A percentile compares a stretch with the other conserved stretches of the same genome.
Evolutionary conservation across 2,888 invertebrate genomes (phyloP).

Genomic region (Kuschelorhynchus macadamiae): DNA sequence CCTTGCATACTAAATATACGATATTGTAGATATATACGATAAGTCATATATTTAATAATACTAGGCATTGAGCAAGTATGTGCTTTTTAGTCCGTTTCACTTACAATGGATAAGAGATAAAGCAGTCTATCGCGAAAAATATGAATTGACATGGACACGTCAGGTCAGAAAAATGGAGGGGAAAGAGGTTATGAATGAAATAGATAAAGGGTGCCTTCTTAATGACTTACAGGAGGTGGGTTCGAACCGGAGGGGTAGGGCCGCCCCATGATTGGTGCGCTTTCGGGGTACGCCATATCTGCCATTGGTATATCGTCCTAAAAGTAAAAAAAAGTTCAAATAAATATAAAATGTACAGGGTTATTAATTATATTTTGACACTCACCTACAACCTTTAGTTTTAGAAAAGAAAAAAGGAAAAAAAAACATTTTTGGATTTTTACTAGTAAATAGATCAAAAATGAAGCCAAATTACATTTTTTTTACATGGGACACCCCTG

Average conservation of each 20-base stretch:
- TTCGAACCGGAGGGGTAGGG: constrained; percentile 68
- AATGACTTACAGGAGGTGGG: constrained; percentile 70
- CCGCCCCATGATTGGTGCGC: constrained; percentile 66
- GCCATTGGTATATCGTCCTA: constrained; percentile 84
- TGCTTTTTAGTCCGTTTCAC: constrained; percentile 59
- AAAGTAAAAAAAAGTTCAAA: constrained; percentile 60
- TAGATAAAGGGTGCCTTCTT: constrained; percentile 54
- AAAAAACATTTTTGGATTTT: too few species aligned
- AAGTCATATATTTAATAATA: constrained; percentile 55
- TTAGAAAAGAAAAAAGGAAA: neutral
- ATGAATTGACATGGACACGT: constrained; percentile 66
- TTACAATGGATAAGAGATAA: constrained; percentile 43
- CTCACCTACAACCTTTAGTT: neutral
- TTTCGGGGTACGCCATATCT: constrained; percentile 81
- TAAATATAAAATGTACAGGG: too few species aligned
- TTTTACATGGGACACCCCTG: too few species aligned
- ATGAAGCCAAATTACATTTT: too few species aligned
- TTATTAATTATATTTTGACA: too few species aligned
- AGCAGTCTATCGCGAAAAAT: constrained; percentile 57
- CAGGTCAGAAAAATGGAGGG: constrained; percentile 49
- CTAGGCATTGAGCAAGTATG: constrained; percentile 62
- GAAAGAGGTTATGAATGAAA: constrained; percentile 29
- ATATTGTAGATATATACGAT: constrained; percentile 28
- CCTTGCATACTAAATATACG: constrained; percentile 34
- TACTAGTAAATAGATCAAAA: too few species aligned